These are phyloP conservation scores for Platorchestia sp. DNA, from an alignment of 1,140 invertebrate genomes.

Conservation along the genomic window DNA sequence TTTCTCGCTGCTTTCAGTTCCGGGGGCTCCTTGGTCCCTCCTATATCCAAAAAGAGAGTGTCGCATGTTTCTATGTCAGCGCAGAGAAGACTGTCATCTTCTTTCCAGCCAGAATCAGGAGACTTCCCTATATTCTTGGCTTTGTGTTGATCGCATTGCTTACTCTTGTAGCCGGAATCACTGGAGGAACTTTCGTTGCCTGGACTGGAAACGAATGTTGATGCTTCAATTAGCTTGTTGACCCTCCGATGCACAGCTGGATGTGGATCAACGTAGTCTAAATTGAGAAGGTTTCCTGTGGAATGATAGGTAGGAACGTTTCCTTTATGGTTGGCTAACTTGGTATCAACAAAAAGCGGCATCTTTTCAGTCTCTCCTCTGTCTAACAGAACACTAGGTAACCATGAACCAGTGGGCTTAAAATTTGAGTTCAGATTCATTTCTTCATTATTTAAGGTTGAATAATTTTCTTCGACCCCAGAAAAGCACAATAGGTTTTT, in stretches of 20 bases:
- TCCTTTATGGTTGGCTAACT: not conserved
- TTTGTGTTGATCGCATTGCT: constrained; percentile 51
- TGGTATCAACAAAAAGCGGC: not conserved
- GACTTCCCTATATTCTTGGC: not conserved
- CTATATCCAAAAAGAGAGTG: constrained; percentile 65
- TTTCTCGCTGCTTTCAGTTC: constrained; percentile 64
- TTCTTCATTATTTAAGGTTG: not conserved
- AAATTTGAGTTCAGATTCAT: not conserved
- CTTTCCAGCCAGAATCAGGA: not conserved
- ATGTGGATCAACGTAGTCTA: constrained; percentile 10
- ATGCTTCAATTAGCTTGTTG: constrained; percentile 23
- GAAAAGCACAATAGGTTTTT: not conserved
- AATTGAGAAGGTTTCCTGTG: constrained; percentile 14
- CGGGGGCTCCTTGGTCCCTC: constrained; percentile 63
- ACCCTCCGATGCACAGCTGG: not conserved
- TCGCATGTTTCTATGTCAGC: constrained; percentile 65
- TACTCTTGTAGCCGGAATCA: constrained; percentile 15
- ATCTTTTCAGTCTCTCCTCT: not conserved
- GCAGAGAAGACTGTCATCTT: constrained; percentile 62
- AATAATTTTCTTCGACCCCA: not conserved
- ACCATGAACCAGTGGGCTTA: not conserved
- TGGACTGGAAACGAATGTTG: not conserved
- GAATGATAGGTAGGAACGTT: constrained; percentile 2
- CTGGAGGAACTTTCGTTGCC: constrained; percentile 46
- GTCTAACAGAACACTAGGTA: not conserved